Evolutionary conservation across 2,888 invertebrate species (phyloP), one percentile per base, ranked within the genome.

Genomic region (Cosmia trapezina): DNA sequence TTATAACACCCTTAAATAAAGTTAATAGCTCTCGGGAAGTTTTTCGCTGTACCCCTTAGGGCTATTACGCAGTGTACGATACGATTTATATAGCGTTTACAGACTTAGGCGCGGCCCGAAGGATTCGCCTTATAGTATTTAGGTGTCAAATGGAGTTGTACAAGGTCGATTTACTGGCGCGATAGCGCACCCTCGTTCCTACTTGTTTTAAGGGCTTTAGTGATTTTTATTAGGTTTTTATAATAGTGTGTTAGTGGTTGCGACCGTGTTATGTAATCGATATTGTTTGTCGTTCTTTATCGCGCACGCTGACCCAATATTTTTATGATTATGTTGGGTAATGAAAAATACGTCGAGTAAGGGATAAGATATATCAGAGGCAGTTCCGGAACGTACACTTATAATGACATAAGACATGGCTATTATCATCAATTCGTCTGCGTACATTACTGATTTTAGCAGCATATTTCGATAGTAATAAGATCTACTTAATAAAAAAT

Each of bases 1-100:
- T 95, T 95, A 95, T 94, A 95, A 94, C 94, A 91, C 92, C 91
- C 95, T 95, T 95, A 95, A 95, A 95, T 95, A 95, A 95, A 94
- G 91, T 95, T 95, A 94, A 95, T 95, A 93, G 95, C 94, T 89
- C 91, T 90, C 90, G 86, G 90, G 92, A 94, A 95, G 93, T 95
- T 95, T 95, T 95, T 94, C 94, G 92, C 89, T 91, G 93, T 93
- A 92, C 94, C 95, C 94, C 93, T 91, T 91, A 92, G 91, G 90
- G 93, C 94, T 93, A 94, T 95, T 95, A 95, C 92, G 91, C 87
- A 92, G 92, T 91, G 93, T 93, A 93, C 92, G 92, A 91, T 90
- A 92, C 94, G 95, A 95, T 95, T 95, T 95, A 95, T 95, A 91
- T 88, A 89, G 85, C 92, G 91, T 95, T 94, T 93, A 94, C 93